Base-by-base conservation (phyloP, 2,797 vertebrate genomes). In the Periparus ater region DNA sequence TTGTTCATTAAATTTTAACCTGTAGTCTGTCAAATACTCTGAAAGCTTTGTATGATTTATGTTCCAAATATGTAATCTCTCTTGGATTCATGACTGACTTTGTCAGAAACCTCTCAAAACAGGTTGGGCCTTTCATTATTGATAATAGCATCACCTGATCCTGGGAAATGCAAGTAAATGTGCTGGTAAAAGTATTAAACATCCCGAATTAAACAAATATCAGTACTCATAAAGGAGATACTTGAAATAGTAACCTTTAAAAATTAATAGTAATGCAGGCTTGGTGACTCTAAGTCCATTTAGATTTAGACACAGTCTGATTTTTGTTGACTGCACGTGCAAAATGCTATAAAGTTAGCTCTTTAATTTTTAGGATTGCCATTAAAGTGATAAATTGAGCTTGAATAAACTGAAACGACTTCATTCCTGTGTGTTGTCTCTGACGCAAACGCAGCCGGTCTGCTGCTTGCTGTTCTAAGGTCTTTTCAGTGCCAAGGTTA, bases 1-100 rank as follows among this genome's bases (percentile, higher is more conserved):
- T 89, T 90, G 85, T 97, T 97, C 70, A 88, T 95, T 94, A 96
- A 96, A 93, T 88, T 88, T 95, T 90, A 96, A 95, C 57, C 58
- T 17, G 10, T 83, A 94, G 82, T 93, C 86, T 94, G 57, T 86
- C 84, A 97, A 97, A 94, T 95, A 93, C 91, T 93, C 65, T 26
- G 88, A 94, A 92, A 96, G 74, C 86, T 97, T 98, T 92, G 91
- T 96, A 66, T 92, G 84, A 71, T 80, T 91, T 96, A 73, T 94
- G 71, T 95, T 76, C 38, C 65, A 71, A 93, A 72, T 96, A 63
- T 92, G 72, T 91, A 85, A 88, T 96, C 58, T 89, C 57, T 93
- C 77, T 79, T 58, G 34, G 32, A 89, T 91, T 85, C 79, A 21
- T 96, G 95, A 96, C 91, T 92, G 94, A 82, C 77, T 94, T 61